phyloP scores from a whole-genome alignment of 1,140 invertebrate species.

The Dendroctonus valens region DNA sequence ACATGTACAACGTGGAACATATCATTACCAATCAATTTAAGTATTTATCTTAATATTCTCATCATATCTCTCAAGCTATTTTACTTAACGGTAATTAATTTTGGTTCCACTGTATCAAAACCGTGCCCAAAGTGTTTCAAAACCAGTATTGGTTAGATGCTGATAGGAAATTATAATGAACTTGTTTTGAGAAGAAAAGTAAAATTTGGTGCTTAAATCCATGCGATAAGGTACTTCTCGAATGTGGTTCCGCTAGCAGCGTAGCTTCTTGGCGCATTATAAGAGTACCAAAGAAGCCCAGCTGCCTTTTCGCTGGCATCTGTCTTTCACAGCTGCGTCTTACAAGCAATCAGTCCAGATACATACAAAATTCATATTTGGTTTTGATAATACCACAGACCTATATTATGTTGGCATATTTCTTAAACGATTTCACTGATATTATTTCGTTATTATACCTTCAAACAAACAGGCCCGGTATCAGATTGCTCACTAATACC shows the following conservation, averaged over 20 bases:
- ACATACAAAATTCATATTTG: conserved; percentile 35
- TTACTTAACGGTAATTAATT: too few species aligned
- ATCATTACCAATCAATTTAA: too few species aligned
- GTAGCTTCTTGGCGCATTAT: conserved; percentile 21
- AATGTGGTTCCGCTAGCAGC: conserved; percentile 26
- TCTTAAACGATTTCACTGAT: conserved; percentile 17
- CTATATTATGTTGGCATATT: conserved; percentile 21
- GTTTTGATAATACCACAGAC: conserved; percentile 34
- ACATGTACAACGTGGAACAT: too few species aligned
- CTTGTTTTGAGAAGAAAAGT: too few species aligned
- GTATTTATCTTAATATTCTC: too few species aligned
- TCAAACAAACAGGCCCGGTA: conserved; percentile 12
- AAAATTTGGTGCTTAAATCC: too few species aligned
- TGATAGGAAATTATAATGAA: too few species aligned
- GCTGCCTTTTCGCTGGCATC: conserved; percentile 33
- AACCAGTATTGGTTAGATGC: too few species aligned
- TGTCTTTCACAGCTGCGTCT: conserved; percentile 35
- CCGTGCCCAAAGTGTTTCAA: too few species aligned
- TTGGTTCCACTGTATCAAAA: too few species aligned
- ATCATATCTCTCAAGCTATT: too few species aligned
- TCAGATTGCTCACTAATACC: background rate
- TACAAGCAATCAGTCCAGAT: conserved; percentile 35
- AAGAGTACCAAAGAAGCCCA: conserved; percentile 28
- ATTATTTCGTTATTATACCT: conserved; percentile 14
- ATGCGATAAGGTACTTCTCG: conserved; percentile 5